Evolutionary conservation across 2,113 vertebrate species (phyloP).

Genomic region (Diphyllodes magnificus): DNA sequence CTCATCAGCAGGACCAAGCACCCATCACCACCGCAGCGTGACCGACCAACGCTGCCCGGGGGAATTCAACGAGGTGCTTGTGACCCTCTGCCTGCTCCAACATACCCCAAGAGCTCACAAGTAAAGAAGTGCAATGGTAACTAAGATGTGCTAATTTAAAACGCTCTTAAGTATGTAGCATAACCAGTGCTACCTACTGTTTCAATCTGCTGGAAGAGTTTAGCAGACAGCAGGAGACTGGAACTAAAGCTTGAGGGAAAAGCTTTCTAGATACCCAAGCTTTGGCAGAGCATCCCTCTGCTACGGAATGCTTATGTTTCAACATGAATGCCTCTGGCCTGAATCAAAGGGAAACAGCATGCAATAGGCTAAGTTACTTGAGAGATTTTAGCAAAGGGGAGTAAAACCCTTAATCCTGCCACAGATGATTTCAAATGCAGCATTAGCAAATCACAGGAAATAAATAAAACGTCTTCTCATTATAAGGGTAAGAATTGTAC

Average conservation of each 20-base stretch:
- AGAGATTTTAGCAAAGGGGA: conserved; percentile 9
- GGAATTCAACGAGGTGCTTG: background rate
- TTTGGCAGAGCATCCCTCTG: background rate
- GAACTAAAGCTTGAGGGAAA: conserved; percentile 50
- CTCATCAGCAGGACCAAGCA: background rate
- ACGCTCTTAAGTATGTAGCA: conserved; percentile 39
- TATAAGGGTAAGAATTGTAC: background rate
- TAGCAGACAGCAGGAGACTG: conserved; percentile 51
- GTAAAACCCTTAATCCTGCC: background rate
- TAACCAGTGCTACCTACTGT: conserved; percentile 57
- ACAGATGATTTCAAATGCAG: background rate
- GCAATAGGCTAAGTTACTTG: background rate
- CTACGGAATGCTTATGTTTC: conserved; percentile 7
- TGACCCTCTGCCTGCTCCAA: background rate
- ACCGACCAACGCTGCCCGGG: fast-evolving
- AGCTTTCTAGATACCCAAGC: conserved; percentile 33
- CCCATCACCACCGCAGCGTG: background rate
- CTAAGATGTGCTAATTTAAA: conserved; percentile 63
- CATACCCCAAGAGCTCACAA: background rate
- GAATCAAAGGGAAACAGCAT: conserved; percentile 24
- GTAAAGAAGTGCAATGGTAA: conserved; percentile 22
- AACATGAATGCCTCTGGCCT: background rate
- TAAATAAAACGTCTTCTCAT: background rate
- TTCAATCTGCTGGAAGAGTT: conserved; percentile 63
- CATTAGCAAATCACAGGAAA: background rate